phyloP scores from a whole-genome alignment of 1,140 invertebrate species.

The Drosophila ercepeae region DNA sequence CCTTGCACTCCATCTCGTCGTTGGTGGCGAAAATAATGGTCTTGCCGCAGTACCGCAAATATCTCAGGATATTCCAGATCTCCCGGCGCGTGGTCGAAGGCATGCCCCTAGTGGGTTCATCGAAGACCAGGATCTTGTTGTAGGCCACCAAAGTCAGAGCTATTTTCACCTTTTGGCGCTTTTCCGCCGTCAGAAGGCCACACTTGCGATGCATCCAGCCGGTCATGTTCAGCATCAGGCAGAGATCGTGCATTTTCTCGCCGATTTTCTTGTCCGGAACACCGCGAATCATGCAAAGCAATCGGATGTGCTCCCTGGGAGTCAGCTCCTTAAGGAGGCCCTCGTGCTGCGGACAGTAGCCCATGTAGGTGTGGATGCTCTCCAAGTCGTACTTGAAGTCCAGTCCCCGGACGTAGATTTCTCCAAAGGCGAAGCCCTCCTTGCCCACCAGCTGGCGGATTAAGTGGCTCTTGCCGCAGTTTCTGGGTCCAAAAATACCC shows the following conservation, averaged over 20 bases:
- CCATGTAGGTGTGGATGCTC: constrained; percentile 55
- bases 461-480: constrained; percentile 66
- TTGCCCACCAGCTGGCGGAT: constrained; percentile 63
- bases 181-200: constrained; percentile 44
- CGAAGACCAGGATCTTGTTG: constrained; percentile 66
- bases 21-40: constrained; percentile 97
- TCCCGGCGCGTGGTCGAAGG: constrained; percentile 59
- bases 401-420: constrained; percentile 66
- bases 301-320: constrained; percentile 62
- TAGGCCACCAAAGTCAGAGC: constrained; percentile 63
- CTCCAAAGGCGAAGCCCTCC: constrained; percentile 72
- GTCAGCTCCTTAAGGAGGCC: constrained; percentile 53
- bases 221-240: constrained; percentile 62
- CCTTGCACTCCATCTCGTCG: constrained; percentile 98
- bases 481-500: constrained; percentile 64
- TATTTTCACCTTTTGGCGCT: constrained; percentile 62
- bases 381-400: constrained; percentile 68
- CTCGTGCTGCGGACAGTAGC: constrained; percentile 64
- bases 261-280: constrained; percentile 53
- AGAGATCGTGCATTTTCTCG: constrained; percentile 67
- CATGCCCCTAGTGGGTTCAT: constrained; percentile 71
- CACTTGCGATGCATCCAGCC: constrained; percentile 69
- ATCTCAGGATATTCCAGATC: constrained; percentile 73
- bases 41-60: constrained; percentile 81
- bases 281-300: constrained; percentile 72